Percentiles rank a stretch among this genome's conserved stretches.
phyloP scores from a whole-genome alignment of 1,140 invertebrate genomes.

The Dreissena polymorpha region DNA sequence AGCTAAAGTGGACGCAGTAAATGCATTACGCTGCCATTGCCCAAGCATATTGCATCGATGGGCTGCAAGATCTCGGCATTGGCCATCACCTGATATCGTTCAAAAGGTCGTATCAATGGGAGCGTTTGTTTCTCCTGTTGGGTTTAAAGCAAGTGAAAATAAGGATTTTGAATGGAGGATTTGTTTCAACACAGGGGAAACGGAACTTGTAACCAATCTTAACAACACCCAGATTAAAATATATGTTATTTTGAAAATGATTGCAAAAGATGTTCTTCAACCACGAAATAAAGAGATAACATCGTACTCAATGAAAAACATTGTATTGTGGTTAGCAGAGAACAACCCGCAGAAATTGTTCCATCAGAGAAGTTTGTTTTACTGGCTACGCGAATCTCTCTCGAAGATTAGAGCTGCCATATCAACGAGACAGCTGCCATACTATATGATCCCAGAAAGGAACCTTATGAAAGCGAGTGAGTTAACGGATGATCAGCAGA shows the following conservation, averaged over 20 bases:
- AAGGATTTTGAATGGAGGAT: constrained; percentile 37
- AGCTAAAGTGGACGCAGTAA: too few relatives aligned
- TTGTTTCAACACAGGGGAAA: constrained; percentile 16
- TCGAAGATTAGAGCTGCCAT: not conserved
- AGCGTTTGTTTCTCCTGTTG: constrained; percentile 13
- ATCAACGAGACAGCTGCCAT: not conserved
- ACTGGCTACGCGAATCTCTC: not conserved
- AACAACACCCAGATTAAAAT: constrained; percentile 23
- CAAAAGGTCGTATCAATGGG: not conserved
- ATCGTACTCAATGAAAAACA: constrained; percentile 35
- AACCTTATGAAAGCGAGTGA: not conserved
- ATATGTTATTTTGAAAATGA: constrained; percentile 21
- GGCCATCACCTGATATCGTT: constrained; percentile 20
- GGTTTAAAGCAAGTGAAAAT: not conserved
- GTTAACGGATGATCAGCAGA: too few relatives aligned
- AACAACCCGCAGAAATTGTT: constrained; percentile 1
- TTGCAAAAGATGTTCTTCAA: constrained; percentile 5
- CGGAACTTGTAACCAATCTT: not conserved
- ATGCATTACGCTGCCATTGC: too few relatives aligned
- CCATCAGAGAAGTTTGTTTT: not conserved
- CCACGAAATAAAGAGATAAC: not conserved
- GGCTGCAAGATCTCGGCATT: not conserved
- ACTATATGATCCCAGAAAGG: constrained; percentile 26
- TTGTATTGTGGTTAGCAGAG: constrained; percentile 30
- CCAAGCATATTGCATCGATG: too few relatives aligned